Conservation (phyloP, 2,888 invertebrate genomes). For the Drosophila stalkeri region DNA sequence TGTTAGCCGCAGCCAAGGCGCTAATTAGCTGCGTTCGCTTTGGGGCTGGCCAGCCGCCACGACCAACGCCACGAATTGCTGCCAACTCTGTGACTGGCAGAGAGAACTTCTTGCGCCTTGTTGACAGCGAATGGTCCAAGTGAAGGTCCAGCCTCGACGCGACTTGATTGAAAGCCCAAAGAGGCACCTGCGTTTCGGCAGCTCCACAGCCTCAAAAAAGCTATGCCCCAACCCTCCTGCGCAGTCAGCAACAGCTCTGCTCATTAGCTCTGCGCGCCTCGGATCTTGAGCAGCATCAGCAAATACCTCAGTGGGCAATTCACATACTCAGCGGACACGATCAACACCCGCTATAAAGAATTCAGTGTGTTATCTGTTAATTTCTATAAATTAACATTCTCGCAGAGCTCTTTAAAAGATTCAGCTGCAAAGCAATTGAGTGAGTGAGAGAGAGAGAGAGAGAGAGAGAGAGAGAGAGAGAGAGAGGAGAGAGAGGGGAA, state of each 20-base stretch:
- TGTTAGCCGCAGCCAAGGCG: constrained; percentile 54
- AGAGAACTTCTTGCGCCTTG: constrained; percentile 26
- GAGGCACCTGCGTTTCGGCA: constrained; percentile 47
- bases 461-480: not conserved
- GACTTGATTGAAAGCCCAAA: constrained; percentile 23
- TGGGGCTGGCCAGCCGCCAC: constrained; percentile 22
- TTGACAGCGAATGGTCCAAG: constrained; percentile 26
- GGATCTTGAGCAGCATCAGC: constrained; percentile 6
- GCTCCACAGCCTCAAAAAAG: constrained; percentile 27
- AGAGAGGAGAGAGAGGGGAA: not conserved
- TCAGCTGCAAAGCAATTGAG: not conserved
- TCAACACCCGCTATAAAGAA: constrained; percentile 32
- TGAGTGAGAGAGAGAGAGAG: not conserved
- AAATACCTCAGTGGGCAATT: constrained; percentile 19
- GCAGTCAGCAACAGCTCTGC: constrained; percentile 6
- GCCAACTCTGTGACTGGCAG: constrained; percentile 34
- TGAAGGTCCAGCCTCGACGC: constrained; percentile 1
- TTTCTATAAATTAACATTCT: not conserved
- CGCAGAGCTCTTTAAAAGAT: not conserved
- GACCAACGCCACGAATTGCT: constrained; percentile 43
- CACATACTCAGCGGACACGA: constrained; percentile 18
- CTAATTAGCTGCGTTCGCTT: constrained; percentile 67
- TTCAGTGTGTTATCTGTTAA: not conserved
- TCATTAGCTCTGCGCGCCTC: constrained; percentile 4
- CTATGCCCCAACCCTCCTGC: not conserved